Base-by-base conservation (phyloP, 2,113 vertebrate genomes). In the Heloderma charlesbogerti region DNA sequence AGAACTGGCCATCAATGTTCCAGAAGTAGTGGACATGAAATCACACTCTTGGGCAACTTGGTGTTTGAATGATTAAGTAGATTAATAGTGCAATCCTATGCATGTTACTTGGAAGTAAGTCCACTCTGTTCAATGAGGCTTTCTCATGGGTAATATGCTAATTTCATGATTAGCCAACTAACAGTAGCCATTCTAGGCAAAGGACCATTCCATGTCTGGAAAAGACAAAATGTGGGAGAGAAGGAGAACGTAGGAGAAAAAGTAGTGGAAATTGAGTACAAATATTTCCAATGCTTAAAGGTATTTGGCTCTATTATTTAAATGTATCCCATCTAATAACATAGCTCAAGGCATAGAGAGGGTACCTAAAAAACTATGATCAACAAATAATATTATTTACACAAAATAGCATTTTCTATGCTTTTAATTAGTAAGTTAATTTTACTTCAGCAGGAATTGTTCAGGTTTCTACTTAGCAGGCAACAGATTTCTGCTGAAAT, bases 401-500 rank as follows among this genome's bases (percentile, higher is more conserved):
- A 75, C 34, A 78, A 48, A 83, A 8, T 16, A 87, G 12, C 22
- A 84, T 72, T 89, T 69, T 74, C 9, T 78, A 67, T 48, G 1
- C 2, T 67, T 75, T 86, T 81, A 90, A 89, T 75, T n/a, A 54
- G 9, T 22, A 67, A 54, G 2, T 31, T 67, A 43, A n/a, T 18
- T 86, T n/a, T 69, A 37, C 16, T 75, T 88, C 77, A 82, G 34
- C 16, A 87, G 40, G 18, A 84, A n/a, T 57, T 79, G 79, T 75
- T n/a, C 20, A 60, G 40, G 51, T 34, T 69, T 71, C 34, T 77
- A 69, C 57, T 29, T 74, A 78, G 31, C 29, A 89, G 87, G 43
- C 10, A 40, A n/a, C 4, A 66, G 2, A 67, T 1, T 6, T 18
- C 45, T n/a, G 86, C 22, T 80, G 82, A 90, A 94, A 93, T 84